Evolutionary conservation across 2,113 vertebrate species (phyloP).

Genomic region (Hippocampus abdominalis): DNA sequence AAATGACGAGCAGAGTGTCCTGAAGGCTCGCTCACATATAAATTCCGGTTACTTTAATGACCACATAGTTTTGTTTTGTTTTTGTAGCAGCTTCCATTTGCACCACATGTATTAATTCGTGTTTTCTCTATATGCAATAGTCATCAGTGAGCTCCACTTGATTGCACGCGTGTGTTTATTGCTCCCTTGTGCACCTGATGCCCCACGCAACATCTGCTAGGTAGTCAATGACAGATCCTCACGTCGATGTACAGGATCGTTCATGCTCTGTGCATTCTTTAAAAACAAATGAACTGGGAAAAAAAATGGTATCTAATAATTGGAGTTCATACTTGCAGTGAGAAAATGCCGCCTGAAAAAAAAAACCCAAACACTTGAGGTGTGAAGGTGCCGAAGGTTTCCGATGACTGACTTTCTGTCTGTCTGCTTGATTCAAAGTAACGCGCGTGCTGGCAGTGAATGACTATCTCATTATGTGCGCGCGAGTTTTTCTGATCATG

Average conservation of each 20-base stretch:
- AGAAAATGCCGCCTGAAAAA: background rate
- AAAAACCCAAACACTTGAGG: background rate
- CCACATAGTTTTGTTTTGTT: background rate
- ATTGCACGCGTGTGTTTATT: background rate
- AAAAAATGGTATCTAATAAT: background rate
- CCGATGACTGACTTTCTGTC: background rate
- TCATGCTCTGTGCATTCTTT: background rate
- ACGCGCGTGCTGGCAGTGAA: background rate
- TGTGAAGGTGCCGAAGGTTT: background rate
- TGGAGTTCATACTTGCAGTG: background rate
- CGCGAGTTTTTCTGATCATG: background rate
- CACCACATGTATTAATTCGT: background rate
- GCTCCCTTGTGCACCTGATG: slow-evolving; percentile 15
- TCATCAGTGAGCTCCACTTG: background rate
- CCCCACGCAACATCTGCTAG: slow-evolving; percentile 23
- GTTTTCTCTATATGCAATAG: background rate
- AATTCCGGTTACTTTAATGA: background rate
- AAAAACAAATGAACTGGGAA: background rate
- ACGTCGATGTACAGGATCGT: background rate
- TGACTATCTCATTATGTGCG: background rate
- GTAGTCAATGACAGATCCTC: background rate
- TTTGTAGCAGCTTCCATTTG: background rate
- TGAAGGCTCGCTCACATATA: background rate
- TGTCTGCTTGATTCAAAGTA: background rate
- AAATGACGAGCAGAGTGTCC: background rate